Evolutionary conservation across 2,888 invertebrate genomes (phyloP), one percentile per base, ranked within the genome.

Genomic region (Pollenia angustigena): DNA sequence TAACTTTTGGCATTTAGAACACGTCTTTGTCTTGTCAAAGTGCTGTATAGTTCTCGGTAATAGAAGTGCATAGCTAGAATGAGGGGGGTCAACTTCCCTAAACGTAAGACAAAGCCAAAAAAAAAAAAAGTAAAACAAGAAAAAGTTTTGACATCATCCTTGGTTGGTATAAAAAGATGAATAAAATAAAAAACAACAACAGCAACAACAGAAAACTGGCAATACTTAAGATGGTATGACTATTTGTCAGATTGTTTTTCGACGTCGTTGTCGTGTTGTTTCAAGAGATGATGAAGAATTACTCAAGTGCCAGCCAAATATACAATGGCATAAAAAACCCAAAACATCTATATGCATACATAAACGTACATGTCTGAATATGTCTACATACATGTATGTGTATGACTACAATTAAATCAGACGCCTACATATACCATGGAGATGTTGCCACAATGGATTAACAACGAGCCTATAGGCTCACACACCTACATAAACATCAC

Each of bases 251-350:
- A 68, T 80, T 85, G 68, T 74, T 80, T 84, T 74, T 60, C 14
- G 58, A 42, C 58, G 52, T 72, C 79, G 66, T 79, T 71, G 60
- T 79, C 32, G 44, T 84, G 74, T 80, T 85, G 79, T 80, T 80
- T 79, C 75, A 87, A 87, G 84, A 87, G 84, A 78, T 84, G 84
- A 87, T 84, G 78, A 87, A 87, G 84, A 87, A 87, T 87, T 84
- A 81, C 78, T 87, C 87, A 87, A 87, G 87, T 87, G 87, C 78
- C 84, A 87, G 84, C 84, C 78, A 84, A 84, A 83, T 72, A 79
- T 68, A 87, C 76, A 83, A 84, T 68, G 78, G 68, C 69, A 80
- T 46, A 58, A 80, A 78, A 32, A 32, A 32, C 32, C 44, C 74
- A 52, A 71, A 79, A 66, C 32, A 62, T 23, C 18, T 18, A 62